Percentiles rank a stretch among this genome's conserved stretches.
Evolutionary conservation across 2,888 invertebrate genomes (phyloP).

Genomic region (Hemicrepidius hirtus): DNA sequence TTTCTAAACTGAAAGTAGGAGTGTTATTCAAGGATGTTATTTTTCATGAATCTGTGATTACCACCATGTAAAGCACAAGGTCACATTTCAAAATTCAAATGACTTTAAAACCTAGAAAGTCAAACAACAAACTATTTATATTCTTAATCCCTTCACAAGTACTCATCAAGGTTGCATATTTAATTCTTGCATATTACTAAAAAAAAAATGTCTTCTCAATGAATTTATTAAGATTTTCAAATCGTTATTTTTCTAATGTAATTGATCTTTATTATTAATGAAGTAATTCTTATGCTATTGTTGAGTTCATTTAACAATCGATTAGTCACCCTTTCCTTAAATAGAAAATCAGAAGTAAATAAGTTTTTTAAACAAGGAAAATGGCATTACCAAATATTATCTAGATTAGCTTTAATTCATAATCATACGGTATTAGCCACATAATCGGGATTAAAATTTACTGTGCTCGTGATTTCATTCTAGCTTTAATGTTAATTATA

Average conservation of each 20-base stretch:
- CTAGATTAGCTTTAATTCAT: too few species aligned
- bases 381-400: too few species aligned
- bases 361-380: too few species aligned
- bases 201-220: neutral
- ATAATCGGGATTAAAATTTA: neutral
- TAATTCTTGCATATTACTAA: neutral
- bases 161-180: neutral
- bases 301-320: too few species aligned
- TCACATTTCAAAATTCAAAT: neutral
- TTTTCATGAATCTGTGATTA: constrained; percentile 15
- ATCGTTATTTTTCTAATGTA: too few species aligned
- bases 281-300: too few species aligned
- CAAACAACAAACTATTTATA: neutral
- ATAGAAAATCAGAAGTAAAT: too few species aligned
- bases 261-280: too few species aligned
- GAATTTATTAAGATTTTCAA: too few species aligned
- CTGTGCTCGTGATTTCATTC: neutral
- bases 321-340: too few species aligned
- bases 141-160: constrained; percentile 2
- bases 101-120: constrained; percentile 1
- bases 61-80: constrained; percentile 12
- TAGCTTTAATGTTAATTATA: constrained; percentile 17
- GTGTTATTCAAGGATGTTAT: constrained; percentile 8
- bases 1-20: constrained; percentile 2
- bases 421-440: neutral